Evolutionary conservation across 2,797 vertebrate genomes (phyloP).

Genomic region (Pipistrellus pygmaeus): DNA sequence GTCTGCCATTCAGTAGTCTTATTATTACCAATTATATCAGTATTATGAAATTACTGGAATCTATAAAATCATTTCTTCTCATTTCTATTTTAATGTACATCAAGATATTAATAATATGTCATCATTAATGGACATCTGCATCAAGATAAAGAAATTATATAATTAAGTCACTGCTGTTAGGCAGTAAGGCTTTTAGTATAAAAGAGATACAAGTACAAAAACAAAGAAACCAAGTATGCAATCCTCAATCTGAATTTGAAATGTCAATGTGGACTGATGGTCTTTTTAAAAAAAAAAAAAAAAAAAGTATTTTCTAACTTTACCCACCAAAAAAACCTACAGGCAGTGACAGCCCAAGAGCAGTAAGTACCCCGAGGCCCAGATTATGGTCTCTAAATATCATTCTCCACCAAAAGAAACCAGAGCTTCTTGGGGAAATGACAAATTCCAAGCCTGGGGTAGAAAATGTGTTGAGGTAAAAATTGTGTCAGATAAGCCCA

Average conservation of each 20-base stretch:
- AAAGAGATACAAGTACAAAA: slow-evolving; percentile 15
- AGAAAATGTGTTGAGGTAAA: not conserved
- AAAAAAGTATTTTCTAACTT: not conserved
- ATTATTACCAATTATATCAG: not conserved
- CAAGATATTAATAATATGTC: not conserved
- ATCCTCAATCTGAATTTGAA: slow-evolving; percentile 30
- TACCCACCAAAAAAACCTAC: not conserved
- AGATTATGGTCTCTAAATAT: not conserved
- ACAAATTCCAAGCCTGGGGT: not conserved
- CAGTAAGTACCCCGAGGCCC: not conserved
- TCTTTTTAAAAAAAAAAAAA: not conserved
- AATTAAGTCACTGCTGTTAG: not conserved
- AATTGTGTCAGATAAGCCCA: not conserved
- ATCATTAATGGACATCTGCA: not conserved
- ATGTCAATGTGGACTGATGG: not conserved
- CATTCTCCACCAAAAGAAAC: not conserved
- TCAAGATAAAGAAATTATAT: not conserved
- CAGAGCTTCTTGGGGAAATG: not conserved
- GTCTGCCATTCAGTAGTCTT: not conserved
- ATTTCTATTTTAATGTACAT: not conserved
- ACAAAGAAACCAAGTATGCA: not conserved
- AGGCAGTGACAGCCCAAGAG: not conserved
- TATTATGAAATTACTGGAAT: slow-evolving; percentile 10
- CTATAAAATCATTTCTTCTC: not conserved
- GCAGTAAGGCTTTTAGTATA: not conserved